These are phyloP conservation scores for Origma solitaria DNA, from an alignment of 2,113 vertebrate species.

Conservation along the genomic window DNA sequence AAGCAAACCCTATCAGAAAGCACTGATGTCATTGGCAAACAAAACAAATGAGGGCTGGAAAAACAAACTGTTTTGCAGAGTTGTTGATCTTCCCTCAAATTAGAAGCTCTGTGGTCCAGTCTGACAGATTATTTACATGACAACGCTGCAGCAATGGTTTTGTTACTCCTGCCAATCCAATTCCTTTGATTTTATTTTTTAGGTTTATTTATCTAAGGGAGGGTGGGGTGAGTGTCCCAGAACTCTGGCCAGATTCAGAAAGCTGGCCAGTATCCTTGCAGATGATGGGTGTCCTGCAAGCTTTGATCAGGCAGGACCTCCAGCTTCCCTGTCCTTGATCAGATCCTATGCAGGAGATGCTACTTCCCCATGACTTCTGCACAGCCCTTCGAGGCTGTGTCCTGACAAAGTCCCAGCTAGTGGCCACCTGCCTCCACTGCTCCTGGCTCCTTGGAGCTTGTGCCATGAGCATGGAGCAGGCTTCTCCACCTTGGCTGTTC, in stretches of 20 bases:
- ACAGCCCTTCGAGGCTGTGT: background rate
- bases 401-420: fast-evolving
- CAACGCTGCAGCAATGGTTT: background rate
- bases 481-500: background rate
- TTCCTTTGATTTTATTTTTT: constrained; percentile 21
- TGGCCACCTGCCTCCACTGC: background rate
- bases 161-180: background rate
- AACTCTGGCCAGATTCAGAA: background rate
- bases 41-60: constrained; percentile 57
- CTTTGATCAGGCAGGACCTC: background rate
- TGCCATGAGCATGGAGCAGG: background rate
- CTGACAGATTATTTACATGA: constrained; percentile 12
- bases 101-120: constrained; percentile 19
- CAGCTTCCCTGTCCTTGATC: fast-evolving
- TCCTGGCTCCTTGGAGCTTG: background rate
- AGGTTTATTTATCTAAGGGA: constrained; percentile 11
- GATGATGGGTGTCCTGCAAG: background rate
- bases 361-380: background rate
- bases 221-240: background rate
- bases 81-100: constrained; percentile 33
- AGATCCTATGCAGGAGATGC: fast-evolving
- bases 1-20: constrained; percentile 54
- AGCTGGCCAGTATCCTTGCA: background rate
- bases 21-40: constrained; percentile 61
- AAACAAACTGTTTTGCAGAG: constrained; percentile 34